These are phyloP conservation scores for Aphyosemion australe DNA, from an alignment of 2,113 vertebrate genomes.

Conservation along the genomic window DNA sequence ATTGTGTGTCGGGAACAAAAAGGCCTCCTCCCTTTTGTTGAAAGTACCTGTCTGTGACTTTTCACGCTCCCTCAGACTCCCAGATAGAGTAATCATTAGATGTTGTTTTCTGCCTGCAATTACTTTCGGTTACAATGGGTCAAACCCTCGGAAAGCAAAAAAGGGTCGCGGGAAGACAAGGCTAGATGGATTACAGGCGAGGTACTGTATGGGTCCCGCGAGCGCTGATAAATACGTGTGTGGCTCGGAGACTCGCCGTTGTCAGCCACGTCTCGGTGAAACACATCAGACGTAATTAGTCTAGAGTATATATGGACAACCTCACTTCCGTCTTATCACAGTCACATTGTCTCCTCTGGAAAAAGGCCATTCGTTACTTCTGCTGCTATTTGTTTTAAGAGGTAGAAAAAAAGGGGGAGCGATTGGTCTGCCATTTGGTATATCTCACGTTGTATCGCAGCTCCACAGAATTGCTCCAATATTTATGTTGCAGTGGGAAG, in stretches of 20 bases:
- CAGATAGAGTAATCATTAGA: slow-evolving; percentile 85
- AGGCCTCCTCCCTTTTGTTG: slow-evolving; percentile 74
- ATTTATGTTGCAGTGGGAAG: slow-evolving; percentile 28
- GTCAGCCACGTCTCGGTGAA: slow-evolving; percentile 65
- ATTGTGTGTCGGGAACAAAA: slow-evolving; percentile 79
- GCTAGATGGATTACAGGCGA: slow-evolving; percentile 73
- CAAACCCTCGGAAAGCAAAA: slow-evolving; percentile 71
- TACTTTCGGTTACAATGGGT: slow-evolving; percentile 82
- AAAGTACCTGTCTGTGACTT: slow-evolving; percentile 82
- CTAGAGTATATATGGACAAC: slow-evolving; percentile 70
- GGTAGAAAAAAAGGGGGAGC: slow-evolving; percentile 15
- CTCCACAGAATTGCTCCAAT: slow-evolving; percentile 12
- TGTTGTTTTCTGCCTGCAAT: slow-evolving; percentile 83
- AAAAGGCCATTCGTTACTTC: slow-evolving; percentile 53
- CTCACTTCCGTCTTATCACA: slow-evolving; percentile 61
- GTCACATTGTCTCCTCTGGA: slow-evolving; percentile 62
- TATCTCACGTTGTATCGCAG: slow-evolving; percentile 34
- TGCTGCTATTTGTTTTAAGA: slow-evolving; percentile 53
- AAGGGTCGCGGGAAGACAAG: slow-evolving; percentile 65
- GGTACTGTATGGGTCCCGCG: slow-evolving; percentile 69
- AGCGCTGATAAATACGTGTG: slow-evolving; percentile 77
- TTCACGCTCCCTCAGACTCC: slow-evolving; percentile 73
- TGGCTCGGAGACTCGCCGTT: slow-evolving; percentile 62
- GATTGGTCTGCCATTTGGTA: slow-evolving; percentile 16
- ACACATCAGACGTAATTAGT: slow-evolving; percentile 77